Base-by-base conservation (phyloP, 2,888 invertebrate genomes). In the Andrena haemorrhoa region DNA sequence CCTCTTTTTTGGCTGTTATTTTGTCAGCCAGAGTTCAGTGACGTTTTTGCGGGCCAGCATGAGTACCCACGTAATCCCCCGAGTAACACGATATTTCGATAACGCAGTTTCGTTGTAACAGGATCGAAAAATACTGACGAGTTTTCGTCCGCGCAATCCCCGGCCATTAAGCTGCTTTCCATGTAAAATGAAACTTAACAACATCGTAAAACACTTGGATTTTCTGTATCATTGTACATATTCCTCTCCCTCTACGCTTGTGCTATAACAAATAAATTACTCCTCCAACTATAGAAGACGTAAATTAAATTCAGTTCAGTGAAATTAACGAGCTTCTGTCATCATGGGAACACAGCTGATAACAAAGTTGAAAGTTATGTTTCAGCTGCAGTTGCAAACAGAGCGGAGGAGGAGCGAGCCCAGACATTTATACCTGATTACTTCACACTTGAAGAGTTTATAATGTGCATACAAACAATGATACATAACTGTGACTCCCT, bases 361-460 rank as follows among this genome's bases (percentile, higher is more conserved):
- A 68, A 69, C 68, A 58, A 58, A 47, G 23, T 6, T 10, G 41
- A 33, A 35, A 51, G 68, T 29, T 7, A 51, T 33, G 12, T 58
- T n/a, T 29, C n/a, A 35, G 29, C 23, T 68, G 41, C 47, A 65
- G 58, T 47, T 58, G 53, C 53, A 10, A 53, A 53, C 53, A 23
- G 53, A 53, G 20, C 53, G 53, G 6, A n/a, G 20, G 53, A 58
- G 33, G 29, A 33, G 69, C 47, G 47, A 29, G 23, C 20, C 23
- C 23, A 47, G 31, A 47, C 26, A 35, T 56, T n/a, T 69, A 49
- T 26, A 47, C 20, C 58, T 69, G 29, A 58, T 74, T 74, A 41
- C 56, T 31, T 60, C 58, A 26, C 12, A 26, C 23, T 60, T 60
- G n/a, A 31, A 64, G 23, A 58, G 23, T 20, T 35, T 23, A 29